phyloP scores from a whole-genome alignment of 2,797 vertebrate genomes.

The Salmo trutta region DNA sequence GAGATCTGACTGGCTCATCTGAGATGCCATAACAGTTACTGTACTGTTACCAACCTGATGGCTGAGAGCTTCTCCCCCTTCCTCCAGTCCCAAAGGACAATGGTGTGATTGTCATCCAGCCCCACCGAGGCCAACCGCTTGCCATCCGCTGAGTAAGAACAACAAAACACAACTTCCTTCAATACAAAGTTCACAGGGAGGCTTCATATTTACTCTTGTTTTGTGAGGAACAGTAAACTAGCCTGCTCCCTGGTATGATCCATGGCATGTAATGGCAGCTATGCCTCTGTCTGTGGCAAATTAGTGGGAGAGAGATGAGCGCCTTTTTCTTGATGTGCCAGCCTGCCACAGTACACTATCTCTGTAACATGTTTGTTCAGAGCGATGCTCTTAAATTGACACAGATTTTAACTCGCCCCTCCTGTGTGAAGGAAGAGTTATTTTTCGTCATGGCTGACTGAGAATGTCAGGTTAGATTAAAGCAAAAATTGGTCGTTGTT shows the following conservation, averaged over 20 bases:
- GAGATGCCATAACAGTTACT: neutral
- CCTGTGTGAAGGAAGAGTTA: slow-evolving; percentile 28
- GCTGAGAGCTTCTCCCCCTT: slow-evolving; percentile 96
- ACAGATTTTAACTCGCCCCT: slow-evolving; percentile 32
- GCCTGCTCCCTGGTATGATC: slow-evolving; percentile 42
- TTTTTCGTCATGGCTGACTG: neutral
- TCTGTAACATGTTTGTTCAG: slow-evolving; percentile 22
- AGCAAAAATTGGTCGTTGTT: neutral
- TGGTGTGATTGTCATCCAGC: slow-evolving; percentile 92
- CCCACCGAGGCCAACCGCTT: slow-evolving; percentile 94
- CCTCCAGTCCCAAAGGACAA: slow-evolving; percentile 98
- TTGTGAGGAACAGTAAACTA: slow-evolving; percentile 60
- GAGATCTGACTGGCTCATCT: neutral
- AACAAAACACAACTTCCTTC: slow-evolving; percentile 29
- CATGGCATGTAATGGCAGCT: slow-evolving; percentile 48
- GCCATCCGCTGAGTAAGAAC: slow-evolving; percentile 84
- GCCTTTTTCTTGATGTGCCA: slow-evolving; percentile 47
- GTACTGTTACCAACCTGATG: slow-evolving; percentile 81
- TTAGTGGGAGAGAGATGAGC: slow-evolving; percentile 54
- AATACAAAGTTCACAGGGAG: slow-evolving; percentile 30
- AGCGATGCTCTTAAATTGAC: slow-evolving; percentile 38
- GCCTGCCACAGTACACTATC: slow-evolving; percentile 26
- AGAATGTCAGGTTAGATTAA: neutral
- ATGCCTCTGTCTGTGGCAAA: slow-evolving; percentile 50
- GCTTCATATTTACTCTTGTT: slow-evolving; percentile 32